phyloP scores from a whole-genome alignment of 2,797 vertebrate genomes.

The Acanthiza pusilla region DNA sequence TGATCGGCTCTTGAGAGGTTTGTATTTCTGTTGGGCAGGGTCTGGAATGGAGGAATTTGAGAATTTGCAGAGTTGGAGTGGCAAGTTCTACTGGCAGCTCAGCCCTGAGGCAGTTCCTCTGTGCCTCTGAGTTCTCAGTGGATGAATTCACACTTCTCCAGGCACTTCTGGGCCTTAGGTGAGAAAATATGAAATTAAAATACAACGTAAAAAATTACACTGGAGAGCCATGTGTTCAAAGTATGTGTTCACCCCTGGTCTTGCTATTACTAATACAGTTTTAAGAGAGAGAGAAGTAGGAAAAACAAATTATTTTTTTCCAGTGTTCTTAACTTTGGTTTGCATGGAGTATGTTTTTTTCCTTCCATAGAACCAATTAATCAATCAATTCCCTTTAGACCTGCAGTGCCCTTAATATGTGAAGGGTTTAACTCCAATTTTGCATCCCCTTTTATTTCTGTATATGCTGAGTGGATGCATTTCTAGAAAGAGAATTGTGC shows the following conservation, averaged over 20 bases:
- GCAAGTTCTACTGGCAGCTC: neutral
- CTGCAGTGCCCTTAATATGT: neutral
- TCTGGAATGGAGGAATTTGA: neutral
- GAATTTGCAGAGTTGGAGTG: neutral
- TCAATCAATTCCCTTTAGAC: neutral
- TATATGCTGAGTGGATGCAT: neutral
- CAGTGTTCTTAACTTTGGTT: neutral
- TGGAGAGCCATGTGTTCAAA: neutral
- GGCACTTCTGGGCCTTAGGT: neutral
- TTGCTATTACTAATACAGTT: neutral
- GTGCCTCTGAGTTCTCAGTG: neutral
- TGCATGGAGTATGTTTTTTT: neutral
- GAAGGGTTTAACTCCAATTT: neutral
- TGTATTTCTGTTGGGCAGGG: neutral
- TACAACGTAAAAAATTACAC: neutral
- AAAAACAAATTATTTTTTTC: neutral
- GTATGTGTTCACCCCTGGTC: neutral
- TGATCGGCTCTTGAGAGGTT: constrained; percentile 77
- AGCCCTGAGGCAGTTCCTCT: neutral
- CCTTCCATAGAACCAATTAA: neutral
- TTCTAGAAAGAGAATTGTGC: neutral
- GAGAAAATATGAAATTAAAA: neutral
- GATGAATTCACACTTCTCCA: neutral
- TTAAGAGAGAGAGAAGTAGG: neutral
- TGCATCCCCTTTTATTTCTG: neutral